Base-by-base conservation (phyloP, 1,140 invertebrate species). In the Melanaphis sacchari region DNA sequence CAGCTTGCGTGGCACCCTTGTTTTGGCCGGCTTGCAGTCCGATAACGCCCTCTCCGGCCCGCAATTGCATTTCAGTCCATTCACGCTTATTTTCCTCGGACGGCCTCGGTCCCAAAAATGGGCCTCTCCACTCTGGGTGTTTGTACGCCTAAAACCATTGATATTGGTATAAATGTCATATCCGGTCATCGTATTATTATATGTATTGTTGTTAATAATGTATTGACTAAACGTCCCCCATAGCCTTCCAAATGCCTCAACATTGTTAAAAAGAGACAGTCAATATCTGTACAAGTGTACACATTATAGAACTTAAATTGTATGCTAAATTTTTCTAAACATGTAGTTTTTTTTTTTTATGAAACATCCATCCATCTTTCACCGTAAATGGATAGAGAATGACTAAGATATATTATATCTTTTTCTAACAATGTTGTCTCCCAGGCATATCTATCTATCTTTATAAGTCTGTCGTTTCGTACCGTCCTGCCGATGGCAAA, bases 21-120 rank as follows among this genome's bases (percentile, higher is more conserved):
- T 99, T 99, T 94, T 96, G 97, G n/a, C 99, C 99, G 94, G 98
- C 98, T 96, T 99, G 99, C 26, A 99, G 97, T 94, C 98, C 98
- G 94, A 99, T 98, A 87, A 99, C 96, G 84, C 96, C 97, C 95
- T 99, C 97, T 24, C 99, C 98, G 93, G 98, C 98, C 94, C 97
- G 96, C 93, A 99, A 95, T 95, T 99, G 98, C 94, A 99, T 98
- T 38, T 99, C 98, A 2, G 97, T 97, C 96, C 99, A 99, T 76
- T 99, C 97, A 59, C 98, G 97, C 95, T 98, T 98, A 96, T 98
- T 97, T 95, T 99, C 98, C 54, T 99, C 98, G 88, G 98, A 95
- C 93, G 98, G 98, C 95, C 97, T 98, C 94, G 98, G 98, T 94
- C 98, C 98, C 54, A 99, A 96, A 95, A 96, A 97, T 84, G 98